These are phyloP conservation scores for Jaculus jaculus DNA, from an alignment of 2,113 vertebrate species.

Conservation along the genomic window DNA sequence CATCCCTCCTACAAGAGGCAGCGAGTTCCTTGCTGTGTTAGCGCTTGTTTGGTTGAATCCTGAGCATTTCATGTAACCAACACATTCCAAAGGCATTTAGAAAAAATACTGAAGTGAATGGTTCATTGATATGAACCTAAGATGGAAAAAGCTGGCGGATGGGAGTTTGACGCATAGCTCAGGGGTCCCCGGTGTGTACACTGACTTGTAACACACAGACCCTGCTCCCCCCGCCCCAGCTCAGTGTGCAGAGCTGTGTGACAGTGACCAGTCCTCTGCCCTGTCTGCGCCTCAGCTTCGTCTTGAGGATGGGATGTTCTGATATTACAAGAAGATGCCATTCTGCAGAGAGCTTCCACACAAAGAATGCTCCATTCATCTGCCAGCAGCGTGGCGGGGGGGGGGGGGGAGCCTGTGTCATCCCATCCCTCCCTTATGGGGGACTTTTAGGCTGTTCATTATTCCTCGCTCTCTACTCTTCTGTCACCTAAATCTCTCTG, in stretches of 20 bases:
- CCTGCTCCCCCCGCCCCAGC: background rate
- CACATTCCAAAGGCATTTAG: too few relatives aligned
- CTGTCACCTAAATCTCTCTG: background rate
- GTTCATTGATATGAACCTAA: background rate
- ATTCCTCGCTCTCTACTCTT: background rate
- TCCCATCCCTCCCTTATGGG: background rate
- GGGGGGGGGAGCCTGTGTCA: background rate
- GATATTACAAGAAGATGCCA: background rate
- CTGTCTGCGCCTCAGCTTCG: background rate
- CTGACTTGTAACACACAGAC: background rate
- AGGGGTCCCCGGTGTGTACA: too few relatives aligned
- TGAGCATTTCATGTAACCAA: too few relatives aligned
- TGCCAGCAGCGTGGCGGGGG: background rate
- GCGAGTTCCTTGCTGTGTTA: too few relatives aligned
- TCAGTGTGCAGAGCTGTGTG: background rate
- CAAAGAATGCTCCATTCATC: background rate
- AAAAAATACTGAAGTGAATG: background rate
- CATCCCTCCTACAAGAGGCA: too few relatives aligned
- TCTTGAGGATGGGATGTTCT: background rate
- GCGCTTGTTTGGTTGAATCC: too few relatives aligned
- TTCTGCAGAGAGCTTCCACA: background rate
- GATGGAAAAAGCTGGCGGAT: background rate
- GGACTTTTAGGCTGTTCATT: background rate
- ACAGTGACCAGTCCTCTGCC: background rate
- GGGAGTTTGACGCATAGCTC: background rate